Percentiles rank a stretch among this genome's conserved stretches.
Evolutionary conservation across 2,888 invertebrate genomes (phyloP).

Genomic region (Macrosiphum euphorbiae): DNA sequence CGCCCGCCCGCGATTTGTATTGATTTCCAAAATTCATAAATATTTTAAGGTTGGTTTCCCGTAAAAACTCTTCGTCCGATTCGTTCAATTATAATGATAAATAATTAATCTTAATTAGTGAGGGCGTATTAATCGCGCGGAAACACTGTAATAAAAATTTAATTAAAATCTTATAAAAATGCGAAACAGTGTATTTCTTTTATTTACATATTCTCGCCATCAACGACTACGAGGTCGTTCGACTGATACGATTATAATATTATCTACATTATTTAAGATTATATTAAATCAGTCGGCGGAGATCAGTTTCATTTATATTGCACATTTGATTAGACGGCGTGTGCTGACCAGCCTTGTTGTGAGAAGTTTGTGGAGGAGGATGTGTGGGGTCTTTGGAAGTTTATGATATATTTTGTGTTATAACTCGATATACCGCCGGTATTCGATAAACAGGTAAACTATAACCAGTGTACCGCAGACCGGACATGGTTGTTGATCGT

Average conservation of each 20-base stretch:
- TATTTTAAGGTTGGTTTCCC: not conserved
- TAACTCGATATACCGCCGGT: not conserved
- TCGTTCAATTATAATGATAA: not conserved
- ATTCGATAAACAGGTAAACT: not conserved
- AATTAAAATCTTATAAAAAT: not conserved
- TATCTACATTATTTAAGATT: not conserved
- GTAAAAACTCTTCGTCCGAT: not conserved
- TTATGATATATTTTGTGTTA: not conserved
- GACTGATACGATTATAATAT: not conserved
- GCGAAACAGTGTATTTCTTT: not conserved
- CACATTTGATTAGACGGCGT: not conserved
- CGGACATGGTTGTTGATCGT: not conserved
- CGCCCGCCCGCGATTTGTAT: not conserved
- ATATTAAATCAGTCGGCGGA: not conserved
- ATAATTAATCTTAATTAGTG: constrained; percentile 8
- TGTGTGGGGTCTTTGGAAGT: not conserved
- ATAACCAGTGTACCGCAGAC: not conserved
- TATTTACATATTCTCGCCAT: not conserved
- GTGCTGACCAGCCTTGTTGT: not conserved
- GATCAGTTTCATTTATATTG: not conserved
- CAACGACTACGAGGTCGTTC: not conserved
- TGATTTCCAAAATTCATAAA: not conserved
- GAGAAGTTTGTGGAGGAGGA: not conserved
- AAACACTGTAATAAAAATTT: not conserved
- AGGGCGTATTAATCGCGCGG: not conserved